These are phyloP conservation scores for Agrochola macilenta DNA, from an alignment of 2,888 invertebrate genomes.

Conservation along the genomic window DNA sequence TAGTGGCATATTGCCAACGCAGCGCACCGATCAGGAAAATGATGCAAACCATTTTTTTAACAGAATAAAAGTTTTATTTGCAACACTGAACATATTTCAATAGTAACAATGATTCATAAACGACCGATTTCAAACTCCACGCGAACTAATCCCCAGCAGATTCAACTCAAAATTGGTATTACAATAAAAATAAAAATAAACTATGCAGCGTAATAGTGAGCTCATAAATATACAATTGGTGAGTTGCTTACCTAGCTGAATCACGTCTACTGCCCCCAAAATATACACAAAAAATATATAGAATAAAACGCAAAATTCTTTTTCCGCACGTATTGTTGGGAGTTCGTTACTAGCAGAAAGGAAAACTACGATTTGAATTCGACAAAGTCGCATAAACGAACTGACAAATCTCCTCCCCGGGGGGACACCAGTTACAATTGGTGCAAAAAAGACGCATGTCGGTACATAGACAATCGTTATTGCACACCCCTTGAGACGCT, in stretches of 20 bases:
- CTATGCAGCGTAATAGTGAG: constrained; percentile 79
- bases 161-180: constrained; percentile 51
- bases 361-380: constrained; percentile 87
- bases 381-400: constrained; percentile 87
- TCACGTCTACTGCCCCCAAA: constrained; percentile 85
- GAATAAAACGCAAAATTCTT: constrained; percentile 77
- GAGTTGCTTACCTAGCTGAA: constrained; percentile 84
- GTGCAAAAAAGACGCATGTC: constrained; percentile 73
- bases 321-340: constrained; percentile 88
- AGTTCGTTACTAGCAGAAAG: constrained; percentile 86
- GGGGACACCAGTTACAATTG: constrained; percentile 81
- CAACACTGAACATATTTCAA: constrained; percentile 52
- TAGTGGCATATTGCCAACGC: constrained; percentile 58
- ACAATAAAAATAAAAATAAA: constrained; percentile 67
- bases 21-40: constrained; percentile 32
- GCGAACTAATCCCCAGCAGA: constrained; percentile 61
- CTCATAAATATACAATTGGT: constrained; percentile 90
- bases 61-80: constrained; percentile 32
- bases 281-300: constrained; percentile 80
- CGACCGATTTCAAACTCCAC: constrained; percentile 50
- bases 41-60: constrained; percentile 44
- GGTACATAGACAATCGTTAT: constrained; percentile 69
- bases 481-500: constrained; percentile 64
- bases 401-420: constrained; percentile 83
- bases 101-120: constrained; percentile 52